Percentiles rank a stretch among this genome's conserved stretches.
These are phyloP conservation scores for Elgaria multicarinata DNA, from an alignment of 2,113 vertebrate genomes.

Conservation along the genomic window DNA sequence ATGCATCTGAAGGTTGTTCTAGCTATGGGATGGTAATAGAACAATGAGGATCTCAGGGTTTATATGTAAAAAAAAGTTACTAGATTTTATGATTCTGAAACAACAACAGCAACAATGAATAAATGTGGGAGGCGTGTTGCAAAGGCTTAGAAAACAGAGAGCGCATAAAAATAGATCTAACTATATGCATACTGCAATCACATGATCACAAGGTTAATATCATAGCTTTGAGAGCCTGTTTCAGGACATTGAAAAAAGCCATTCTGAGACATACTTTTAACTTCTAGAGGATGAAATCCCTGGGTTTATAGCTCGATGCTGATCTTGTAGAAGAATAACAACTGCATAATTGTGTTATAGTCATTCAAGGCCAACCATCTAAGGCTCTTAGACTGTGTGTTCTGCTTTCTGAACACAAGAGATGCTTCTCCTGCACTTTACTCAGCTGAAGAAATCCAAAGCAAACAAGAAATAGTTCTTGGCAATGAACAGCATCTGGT, in stretches of 20 bases:
- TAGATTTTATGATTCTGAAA: not conserved
- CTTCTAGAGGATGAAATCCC: too few species aligned
- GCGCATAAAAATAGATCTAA: not conserved
- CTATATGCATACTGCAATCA: not conserved
- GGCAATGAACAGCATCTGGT: not conserved
- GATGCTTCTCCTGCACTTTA: not conserved
- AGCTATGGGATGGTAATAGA: not conserved
- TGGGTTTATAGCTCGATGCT: not conserved
- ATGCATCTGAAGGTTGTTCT: not conserved
- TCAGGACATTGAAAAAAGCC: not conserved
- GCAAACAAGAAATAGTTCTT: not conserved
- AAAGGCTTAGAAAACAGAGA: not conserved
- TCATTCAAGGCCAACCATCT: not conserved
- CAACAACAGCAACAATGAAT: not conserved
- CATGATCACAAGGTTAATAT: not conserved
- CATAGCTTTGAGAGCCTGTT: not conserved
- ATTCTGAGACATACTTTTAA: not conserved
- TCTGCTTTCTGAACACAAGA: not conserved
- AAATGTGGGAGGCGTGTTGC: not conserved
- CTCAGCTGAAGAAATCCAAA: not conserved
- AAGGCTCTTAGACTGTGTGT: not conserved
- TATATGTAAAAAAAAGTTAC: not conserved
- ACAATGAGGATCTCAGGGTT: not conserved
- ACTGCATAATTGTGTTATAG: not conserved
- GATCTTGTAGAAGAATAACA: not conserved